phyloP scores from a whole-genome alignment of 2,888 invertebrate species.

The Sminthurinus aureus region DNA sequence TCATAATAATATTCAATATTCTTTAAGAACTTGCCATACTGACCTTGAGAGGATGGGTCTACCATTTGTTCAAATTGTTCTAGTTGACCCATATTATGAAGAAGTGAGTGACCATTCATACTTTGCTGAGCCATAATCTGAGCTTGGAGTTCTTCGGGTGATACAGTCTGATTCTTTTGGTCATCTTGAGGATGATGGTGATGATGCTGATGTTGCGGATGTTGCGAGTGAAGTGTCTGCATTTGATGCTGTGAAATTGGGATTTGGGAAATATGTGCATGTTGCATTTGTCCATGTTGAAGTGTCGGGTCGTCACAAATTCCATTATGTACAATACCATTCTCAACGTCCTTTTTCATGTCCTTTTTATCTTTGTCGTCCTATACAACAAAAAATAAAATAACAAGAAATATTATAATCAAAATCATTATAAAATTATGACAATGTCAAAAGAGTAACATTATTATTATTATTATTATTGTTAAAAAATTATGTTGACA shows the following conservation, averaged over 20 bases:
- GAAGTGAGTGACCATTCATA: constrained; percentile 47
- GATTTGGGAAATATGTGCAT: constrained; percentile 53
- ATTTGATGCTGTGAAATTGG: constrained; percentile 63
- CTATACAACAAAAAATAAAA: constrained; percentile 40
- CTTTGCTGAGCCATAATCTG: constrained; percentile 55
- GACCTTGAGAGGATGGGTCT: constrained; percentile 48
- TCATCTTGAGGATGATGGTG: constrained; percentile 59
- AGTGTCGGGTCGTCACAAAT: constrained; percentile 72
- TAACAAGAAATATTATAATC: neutral
- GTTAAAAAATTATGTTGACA: neutral
- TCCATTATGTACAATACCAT: constrained; percentile 72
- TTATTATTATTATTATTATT: neutral
- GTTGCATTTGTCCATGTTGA: constrained; percentile 44
- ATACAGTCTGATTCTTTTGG: constrained; percentile 60
- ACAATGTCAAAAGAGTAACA: neutral
- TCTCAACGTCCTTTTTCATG: constrained; percentile 64
- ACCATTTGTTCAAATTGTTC: constrained; percentile 53
- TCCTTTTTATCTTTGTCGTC: constrained; percentile 60
- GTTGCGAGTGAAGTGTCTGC: constrained; percentile 64
- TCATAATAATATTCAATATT: too few species aligned
- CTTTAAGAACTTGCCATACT: too few species aligned
- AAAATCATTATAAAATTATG: neutral
- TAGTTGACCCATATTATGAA: constrained; percentile 52
- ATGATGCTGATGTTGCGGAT: constrained; percentile 65
- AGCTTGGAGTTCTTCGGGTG: constrained; percentile 61